A percentile compares a stretch with the other conserved stretches of the same genome.
These are phyloP conservation scores for Odontomachus brunneus DNA, from an alignment of 1,140 invertebrate species.

Conservation along the genomic window DNA sequence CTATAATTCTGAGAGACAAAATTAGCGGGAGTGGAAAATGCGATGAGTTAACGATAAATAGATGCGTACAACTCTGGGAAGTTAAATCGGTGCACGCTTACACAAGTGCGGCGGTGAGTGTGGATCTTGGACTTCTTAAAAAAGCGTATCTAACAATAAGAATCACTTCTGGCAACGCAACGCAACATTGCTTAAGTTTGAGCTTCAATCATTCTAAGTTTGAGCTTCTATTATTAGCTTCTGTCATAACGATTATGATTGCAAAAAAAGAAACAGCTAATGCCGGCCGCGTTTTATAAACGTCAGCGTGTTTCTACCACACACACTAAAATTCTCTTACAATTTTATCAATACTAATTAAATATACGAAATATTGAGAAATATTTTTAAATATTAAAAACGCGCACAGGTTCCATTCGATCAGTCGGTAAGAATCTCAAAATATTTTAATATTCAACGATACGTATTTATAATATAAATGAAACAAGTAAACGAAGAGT, in stretches of 20 bases:
- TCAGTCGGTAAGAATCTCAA: not conserved
- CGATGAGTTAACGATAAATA: constrained; percentile 26
- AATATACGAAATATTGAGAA: not conserved
- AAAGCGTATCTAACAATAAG: constrained; percentile 26
- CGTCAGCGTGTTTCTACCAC: not conserved
- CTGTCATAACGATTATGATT: not conserved
- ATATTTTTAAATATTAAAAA: not conserved
- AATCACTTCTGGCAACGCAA: not conserved
- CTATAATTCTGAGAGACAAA: not conserved
- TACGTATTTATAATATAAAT: not conserved
- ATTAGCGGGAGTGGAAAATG: not conserved
- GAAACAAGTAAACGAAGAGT: not conserved
- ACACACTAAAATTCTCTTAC: no score
- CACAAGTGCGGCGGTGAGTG: not conserved
- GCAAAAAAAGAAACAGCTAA: constrained; percentile 1
- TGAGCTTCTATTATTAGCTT: constrained; percentile 15
- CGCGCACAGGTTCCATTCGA: no score
- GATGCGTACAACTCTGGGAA: not conserved
- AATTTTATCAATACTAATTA: not conserved
- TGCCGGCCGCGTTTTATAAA: not conserved
- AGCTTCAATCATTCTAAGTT: no score
- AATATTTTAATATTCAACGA: not conserved
- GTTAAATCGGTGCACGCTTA: not conserved
- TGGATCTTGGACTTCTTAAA: constrained; percentile 18
- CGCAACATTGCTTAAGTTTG: not conserved